Conservation (phyloP, 2,113 vertebrate species). For the Lipotes vexillifer region DNA sequence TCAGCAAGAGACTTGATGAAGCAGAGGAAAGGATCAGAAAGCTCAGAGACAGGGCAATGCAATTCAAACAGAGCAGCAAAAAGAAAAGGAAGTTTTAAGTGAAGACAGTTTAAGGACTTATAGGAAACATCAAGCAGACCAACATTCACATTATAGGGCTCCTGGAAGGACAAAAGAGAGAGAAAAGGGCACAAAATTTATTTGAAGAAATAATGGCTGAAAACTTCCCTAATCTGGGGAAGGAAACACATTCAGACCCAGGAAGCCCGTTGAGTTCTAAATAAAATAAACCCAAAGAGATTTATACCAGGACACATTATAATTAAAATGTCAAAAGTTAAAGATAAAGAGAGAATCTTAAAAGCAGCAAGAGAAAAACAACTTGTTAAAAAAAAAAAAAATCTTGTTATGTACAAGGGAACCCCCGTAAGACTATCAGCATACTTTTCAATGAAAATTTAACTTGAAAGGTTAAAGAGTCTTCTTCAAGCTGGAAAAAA, state of each 20-base stretch:
- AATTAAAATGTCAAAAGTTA: not conserved
- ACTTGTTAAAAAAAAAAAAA: not conserved
- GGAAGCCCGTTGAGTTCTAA: not conserved
- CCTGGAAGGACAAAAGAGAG: not conserved
- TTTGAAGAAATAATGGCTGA: not conserved
- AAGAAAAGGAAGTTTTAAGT: not conserved
- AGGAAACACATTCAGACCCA: not conserved
- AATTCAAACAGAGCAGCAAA: not conserved
- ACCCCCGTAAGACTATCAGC: not conserved
- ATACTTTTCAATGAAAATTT: not conserved
- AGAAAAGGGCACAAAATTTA: not conserved
- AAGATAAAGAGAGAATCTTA: not conserved
- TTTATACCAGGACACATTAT: not conserved
- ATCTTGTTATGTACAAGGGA: not conserved
- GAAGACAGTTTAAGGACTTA: not conserved
- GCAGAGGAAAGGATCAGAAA: not conserved
- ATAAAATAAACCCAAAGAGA: not conserved
- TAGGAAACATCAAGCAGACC: not conserved
- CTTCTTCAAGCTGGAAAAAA: not conserved
- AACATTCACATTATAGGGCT: not conserved
- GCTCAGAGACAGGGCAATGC: not conserved
- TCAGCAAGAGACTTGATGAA: not conserved
- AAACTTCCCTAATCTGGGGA: not conserved
- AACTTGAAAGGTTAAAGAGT: not conserved
- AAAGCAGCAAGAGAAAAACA: not conserved